Conservation (phyloP, 1,140 invertebrate genomes). For the Aphaenogaster floridana region DNA sequence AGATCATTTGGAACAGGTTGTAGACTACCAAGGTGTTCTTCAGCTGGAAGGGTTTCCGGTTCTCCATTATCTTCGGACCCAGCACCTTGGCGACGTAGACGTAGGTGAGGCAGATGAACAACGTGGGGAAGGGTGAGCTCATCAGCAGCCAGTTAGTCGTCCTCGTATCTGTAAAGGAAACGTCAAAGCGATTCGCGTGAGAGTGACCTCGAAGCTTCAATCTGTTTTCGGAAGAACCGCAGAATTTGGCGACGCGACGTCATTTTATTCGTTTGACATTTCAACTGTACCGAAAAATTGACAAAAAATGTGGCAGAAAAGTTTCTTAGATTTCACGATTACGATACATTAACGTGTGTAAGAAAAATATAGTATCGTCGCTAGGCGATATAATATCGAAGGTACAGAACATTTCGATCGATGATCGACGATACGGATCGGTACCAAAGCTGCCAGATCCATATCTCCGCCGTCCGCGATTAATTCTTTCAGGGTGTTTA, state of each 20-base stretch:
- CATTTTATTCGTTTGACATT: neutral
- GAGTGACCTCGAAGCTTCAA: neutral
- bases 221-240: neutral
- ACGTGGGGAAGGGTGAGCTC: conserved; percentile 93
- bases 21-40: conserved; percentile 93
- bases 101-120: conserved; percentile 92
- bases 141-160: conserved; percentile 95
- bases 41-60: conserved; percentile 94
- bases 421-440: too few species aligned
- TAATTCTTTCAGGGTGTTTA: too few species aligned
- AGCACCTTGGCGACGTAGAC: conserved; percentile 92
- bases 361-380: neutral
- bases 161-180: conserved; percentile 90
- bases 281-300: neutral
- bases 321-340: neutral
- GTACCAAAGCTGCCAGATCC: too few species aligned
- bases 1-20: conserved; percentile 94
- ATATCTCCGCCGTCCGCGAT: too few species aligned
- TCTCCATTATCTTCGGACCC: conserved; percentile 95
- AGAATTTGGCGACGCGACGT: neutral
- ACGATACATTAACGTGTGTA: neutral
- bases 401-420: too few species aligned
- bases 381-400: too few species aligned
- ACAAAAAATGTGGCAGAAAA: neutral
- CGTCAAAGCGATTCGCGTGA: neutral